phyloP scores from a whole-genome alignment of 2,797 vertebrate genomes.

The Oreochromis grahami region DNA sequence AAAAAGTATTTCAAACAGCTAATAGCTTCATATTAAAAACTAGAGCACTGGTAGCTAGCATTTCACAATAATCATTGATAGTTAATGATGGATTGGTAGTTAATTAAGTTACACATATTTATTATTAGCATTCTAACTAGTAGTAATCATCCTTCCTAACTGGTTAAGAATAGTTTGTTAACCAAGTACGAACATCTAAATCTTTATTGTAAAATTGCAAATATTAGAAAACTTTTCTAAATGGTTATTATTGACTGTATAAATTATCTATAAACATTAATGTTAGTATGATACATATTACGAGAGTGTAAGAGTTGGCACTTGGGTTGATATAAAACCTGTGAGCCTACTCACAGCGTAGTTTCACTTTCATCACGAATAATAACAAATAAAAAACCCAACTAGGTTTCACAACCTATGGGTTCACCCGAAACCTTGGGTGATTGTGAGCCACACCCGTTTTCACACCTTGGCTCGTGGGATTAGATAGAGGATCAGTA shows the following conservation, averaged over 20 bases:
- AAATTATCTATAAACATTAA: neutral
- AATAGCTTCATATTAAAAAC: neutral
- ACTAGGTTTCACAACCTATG: neutral
- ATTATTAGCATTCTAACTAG: neutral
- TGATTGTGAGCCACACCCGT: too few relatives aligned
- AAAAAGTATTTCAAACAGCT: fast-evolving
- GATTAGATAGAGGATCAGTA: too few relatives aligned
- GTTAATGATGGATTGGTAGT: neutral
- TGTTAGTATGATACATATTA: fast-evolving
- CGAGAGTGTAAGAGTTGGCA: neutral
- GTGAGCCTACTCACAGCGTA: neutral
- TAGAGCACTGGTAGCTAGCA: neutral
- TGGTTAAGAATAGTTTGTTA: neutral
- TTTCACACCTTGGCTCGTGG: too few relatives aligned
- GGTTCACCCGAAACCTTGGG: too few relatives aligned
- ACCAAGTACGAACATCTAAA: neutral
- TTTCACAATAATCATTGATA: neutral
- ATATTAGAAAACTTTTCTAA: neutral
- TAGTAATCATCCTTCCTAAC: fast-evolving
- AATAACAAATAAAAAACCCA: neutral
- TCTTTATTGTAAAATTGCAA: neutral
- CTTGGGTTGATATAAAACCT: fast-evolving
- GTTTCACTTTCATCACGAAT: neutral
- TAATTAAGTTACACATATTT: neutral
- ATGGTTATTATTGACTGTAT: neutral